Percentiles rank a stretch among this genome's conserved stretches.
Conservation (phyloP, 2,797 vertebrate genomes). For the Leuciscus waleckii region DNA sequence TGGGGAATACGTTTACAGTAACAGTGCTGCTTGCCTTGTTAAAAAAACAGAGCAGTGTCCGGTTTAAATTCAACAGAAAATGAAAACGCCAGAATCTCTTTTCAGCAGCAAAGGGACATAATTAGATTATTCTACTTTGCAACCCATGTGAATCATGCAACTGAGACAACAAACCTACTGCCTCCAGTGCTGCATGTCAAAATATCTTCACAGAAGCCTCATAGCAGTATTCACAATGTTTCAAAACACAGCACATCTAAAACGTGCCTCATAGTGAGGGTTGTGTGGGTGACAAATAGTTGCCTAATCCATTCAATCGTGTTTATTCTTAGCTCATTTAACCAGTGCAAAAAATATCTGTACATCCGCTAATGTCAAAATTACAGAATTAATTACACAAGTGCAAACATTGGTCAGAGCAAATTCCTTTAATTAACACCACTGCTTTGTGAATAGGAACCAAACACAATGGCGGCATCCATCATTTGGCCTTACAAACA, state of each 20-base stretch:
- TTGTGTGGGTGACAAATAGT: constrained; percentile 44
- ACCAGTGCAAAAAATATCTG: constrained; percentile 43
- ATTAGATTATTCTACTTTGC: constrained; percentile 20
- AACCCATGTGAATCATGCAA: constrained; percentile 10
- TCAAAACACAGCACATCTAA: constrained; percentile 36
- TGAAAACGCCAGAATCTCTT: background rate
- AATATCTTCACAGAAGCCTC: constrained; percentile 11
- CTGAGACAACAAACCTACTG: background rate
- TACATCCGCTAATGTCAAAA: constrained; percentile 36
- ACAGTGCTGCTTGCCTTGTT: constrained; percentile 2
- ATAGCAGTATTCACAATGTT: constrained; percentile 15
- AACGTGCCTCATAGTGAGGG: constrained; percentile 42
- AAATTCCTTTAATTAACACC: constrained; percentile 27
- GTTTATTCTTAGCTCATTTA: constrained; percentile 45
- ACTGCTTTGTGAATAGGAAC: constrained; percentile 37
- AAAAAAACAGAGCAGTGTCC: background rate
- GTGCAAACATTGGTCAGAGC: constrained; percentile 16
- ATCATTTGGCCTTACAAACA: constrained; percentile 8
- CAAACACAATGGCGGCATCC: constrained; percentile 20
- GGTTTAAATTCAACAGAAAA: background rate
- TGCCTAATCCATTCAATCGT: constrained; percentile 25
- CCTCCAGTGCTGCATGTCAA: constrained; percentile 8
- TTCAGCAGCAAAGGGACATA: background rate
- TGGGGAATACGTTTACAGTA: background rate
- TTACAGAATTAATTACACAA: constrained; percentile 26